Evolutionary conservation across 2,113 vertebrate species (phyloP).

Genomic region (Malurus elegans): DNA sequence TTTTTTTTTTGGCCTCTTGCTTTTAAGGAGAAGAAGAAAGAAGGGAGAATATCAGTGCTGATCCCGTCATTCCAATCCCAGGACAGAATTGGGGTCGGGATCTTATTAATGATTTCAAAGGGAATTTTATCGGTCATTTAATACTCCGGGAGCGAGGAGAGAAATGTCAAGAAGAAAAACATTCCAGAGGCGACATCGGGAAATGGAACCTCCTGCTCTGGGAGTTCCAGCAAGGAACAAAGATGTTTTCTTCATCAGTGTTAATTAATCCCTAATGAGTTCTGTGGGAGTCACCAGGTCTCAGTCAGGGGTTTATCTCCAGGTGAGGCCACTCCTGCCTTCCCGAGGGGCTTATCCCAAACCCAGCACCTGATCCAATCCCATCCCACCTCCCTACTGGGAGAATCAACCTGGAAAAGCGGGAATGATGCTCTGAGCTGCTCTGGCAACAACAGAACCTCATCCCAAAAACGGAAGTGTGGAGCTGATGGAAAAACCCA

Average conservation of each 20-base stretch:
- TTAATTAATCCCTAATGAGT: not conserved
- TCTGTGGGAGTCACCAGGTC: not conserved
- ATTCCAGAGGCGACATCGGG: not conserved
- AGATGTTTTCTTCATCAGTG: not conserved
- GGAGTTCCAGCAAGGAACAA: not conserved
- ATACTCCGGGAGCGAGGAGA: not conserved
- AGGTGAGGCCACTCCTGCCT: not conserved
- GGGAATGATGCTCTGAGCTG: not conserved
- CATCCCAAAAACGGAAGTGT: not conserved
- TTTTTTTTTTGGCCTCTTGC: not conserved
- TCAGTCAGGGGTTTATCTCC: not conserved
- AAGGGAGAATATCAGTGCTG: not conserved
- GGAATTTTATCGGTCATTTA: not conserved
- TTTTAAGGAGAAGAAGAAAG: not conserved
- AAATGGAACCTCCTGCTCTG: not conserved
- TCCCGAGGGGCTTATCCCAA: not conserved
- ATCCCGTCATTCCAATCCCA: not conserved
- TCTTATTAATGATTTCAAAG: slow-evolving; percentile 14
- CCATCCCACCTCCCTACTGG: not conserved
- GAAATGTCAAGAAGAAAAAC: not conserved
- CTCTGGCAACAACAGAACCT: not conserved
- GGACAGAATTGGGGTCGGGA: not conserved
- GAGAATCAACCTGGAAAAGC: not conserved
- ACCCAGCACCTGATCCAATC: not conserved
- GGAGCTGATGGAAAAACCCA: not conserved